Evolutionary conservation across 37 sponge, comb jelly and placozoan species (phyloP), one percentile per base, ranked within the genome.

Genomic region (Bolinopsis microptera): DNA sequence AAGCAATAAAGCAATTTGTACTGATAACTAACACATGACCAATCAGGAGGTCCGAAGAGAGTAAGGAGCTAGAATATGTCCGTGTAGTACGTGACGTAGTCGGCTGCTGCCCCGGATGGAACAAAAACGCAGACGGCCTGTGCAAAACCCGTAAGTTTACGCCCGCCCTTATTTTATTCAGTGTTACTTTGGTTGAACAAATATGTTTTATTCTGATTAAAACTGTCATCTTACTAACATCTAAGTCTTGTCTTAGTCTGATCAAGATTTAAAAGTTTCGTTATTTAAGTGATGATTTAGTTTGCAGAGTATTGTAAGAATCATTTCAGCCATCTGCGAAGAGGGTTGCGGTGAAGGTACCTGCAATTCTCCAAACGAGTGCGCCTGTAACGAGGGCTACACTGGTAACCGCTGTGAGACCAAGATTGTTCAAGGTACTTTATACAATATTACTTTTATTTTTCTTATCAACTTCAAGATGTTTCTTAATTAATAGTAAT

Each of bases 361-460:
- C 26, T 93, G 93, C 69, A 69, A 22, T n/a, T 34, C 35, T 0
- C 93, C 93, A 5, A 93, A 93, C 93, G 8, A 69, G 27, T 93
- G 93, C 31, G 69, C 31, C 37, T 93, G 93, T 30, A 21, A 69
- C 24, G 35, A 25, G n/a, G 48, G 32, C 3, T 69, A 16, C 22
- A 93, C 76, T 93, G 93, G 93, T 9, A 33, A 31, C 69, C 38
- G 23, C 27, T 93, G 93, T 39, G 48, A 86, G 23, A 39, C 24
- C 30, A n/a, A 23, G 22, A 86, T 86, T 24, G 75, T 72, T 28
- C 27, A 72, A 72, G 75, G 75, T 72, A 67, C 13, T 67, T 22
- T 67, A 67, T 21, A 67, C n/a, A n/a, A n/a, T n/a, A n/a, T n/a
- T n/a, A n/a, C n/a, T n/a, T n/a, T n/a, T n/a, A n/a, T n/a, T n/a